Base-by-base conservation (phyloP, 1,140 invertebrate genomes). In the Acromyrmex charruanus region DNA sequence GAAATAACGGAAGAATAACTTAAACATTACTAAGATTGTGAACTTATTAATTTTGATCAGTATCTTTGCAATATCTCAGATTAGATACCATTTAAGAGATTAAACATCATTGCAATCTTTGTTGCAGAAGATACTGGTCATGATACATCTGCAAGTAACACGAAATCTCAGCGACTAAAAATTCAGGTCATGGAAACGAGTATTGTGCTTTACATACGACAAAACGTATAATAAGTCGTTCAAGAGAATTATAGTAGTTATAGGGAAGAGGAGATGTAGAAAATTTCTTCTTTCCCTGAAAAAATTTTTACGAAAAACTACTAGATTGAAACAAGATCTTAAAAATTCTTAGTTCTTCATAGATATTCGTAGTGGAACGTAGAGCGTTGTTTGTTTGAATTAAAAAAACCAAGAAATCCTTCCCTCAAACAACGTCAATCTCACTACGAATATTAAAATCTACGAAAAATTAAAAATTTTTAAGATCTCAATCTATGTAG, bases 161-260 rank as follows among this genome's bases (percentile, higher is more conserved):
- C 59, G 79, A 87, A 89, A 84, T 87, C 49, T 31, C 65, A 25
- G 61, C 2, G 5, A 87, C 49, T 49, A 65, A 28, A 35, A 66
- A 87, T 77, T 84, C 77, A 55, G 88, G 88, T 90, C 77, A 90
- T 61, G 89, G 85, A 79, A 84, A 87, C 77, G 53, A 58, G 28
- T 18, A 4, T 1, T 63, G 14, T 55, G 51, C 59, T 82, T 88
- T 59, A 81, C 0, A n/a, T 51, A 49, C 16, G 44, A 77, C 77
- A 71, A 72, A 58, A 16, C 4, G 61, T 28, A n/a, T 71, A 35
- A 66, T 35, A 28, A 49, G 25, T 35, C 25, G 12, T 80, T 7
- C 14, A 14, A n/a, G 0, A 61, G 14, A 25, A 59, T 28, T 66
- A 25, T 25, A 49, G n/a, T 39, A 53, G 49, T 1, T 14, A 69